phyloP scores from a whole-genome alignment of 1,140 invertebrate genomes.

The Bilobella aurantiaca region DNA sequence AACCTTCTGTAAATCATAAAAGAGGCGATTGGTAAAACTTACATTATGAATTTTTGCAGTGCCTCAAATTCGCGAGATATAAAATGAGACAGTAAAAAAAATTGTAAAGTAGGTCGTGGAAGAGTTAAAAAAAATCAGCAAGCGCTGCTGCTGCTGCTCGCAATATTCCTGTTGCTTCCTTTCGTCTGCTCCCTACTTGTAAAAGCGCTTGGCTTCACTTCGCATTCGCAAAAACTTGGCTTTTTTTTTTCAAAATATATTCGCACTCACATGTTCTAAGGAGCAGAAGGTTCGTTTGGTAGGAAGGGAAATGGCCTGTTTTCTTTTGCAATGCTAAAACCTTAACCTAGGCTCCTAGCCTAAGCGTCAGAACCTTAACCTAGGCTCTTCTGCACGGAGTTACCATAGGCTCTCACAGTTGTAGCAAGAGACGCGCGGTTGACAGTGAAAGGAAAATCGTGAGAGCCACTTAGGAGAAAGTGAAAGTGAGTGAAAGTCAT shows the following conservation, averaged over 20 bases:
- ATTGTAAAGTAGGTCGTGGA: slow-evolving; percentile 21
- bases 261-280: not conserved
- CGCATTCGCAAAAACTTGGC: not conserved
- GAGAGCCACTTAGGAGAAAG: not conserved
- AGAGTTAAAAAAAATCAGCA: slow-evolving; percentile 16
- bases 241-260: not conserved
- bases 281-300: too few species aligned
- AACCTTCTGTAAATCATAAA: not conserved
- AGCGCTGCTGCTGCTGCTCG: not conserved
- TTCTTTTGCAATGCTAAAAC: not conserved
- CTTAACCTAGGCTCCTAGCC: not conserved
- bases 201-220: not conserved
- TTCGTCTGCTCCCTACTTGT: slow-evolving; percentile 1
- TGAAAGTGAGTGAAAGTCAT: not conserved
- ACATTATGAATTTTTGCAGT: not conserved
- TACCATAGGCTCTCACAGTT: too few species aligned
- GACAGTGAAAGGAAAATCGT: not conserved
- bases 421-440: too few species aligned
- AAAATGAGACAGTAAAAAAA: slow-evolving; percentile 11
- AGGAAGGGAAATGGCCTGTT: too few species aligned
- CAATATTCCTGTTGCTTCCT: slow-evolving; percentile 3
- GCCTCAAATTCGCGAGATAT: slow-evolving; percentile 7
- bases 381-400: too few species aligned
- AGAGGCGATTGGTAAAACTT: not conserved
- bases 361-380: too few species aligned